Evolutionary conservation across 2,797 vertebrate genomes (phyloP).

Genomic region (Lates japonicus): DNA sequence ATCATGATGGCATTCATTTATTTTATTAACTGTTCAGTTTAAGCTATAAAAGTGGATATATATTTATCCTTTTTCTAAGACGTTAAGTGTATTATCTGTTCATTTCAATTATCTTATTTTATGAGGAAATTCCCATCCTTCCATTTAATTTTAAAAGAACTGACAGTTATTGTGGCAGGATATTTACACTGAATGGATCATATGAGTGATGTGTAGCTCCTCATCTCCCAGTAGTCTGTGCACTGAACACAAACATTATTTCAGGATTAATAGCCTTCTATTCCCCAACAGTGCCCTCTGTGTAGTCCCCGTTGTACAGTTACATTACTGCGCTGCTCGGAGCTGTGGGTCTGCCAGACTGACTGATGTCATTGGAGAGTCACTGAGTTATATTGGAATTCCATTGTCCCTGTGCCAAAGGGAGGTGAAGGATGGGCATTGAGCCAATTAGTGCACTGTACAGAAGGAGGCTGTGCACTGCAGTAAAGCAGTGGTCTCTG

Average conservation of each 20-base stretch:
- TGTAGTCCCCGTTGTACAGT: conserved; percentile 35
- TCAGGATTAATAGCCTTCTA: conserved; percentile 41
- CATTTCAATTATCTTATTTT: neutral
- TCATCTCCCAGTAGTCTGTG: neutral
- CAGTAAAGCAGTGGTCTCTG: conserved; percentile 31
- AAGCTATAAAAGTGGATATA: neutral
- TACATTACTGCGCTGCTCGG: conserved; percentile 25
- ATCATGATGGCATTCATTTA: neutral
- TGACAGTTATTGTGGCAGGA: neutral
- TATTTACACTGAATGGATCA: conserved; percentile 28
- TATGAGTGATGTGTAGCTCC: conserved; percentile 10
- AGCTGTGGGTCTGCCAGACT: conserved; percentile 47
- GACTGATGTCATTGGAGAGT: conserved; percentile 63
- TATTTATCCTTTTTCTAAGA: neutral
- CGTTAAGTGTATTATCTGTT: neutral
- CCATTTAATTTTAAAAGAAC: neutral
- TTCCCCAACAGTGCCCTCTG: conserved; percentile 40
- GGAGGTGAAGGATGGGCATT: conserved; percentile 30
- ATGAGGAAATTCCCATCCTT: conserved; percentile 8
- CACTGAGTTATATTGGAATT: conserved; percentile 65
- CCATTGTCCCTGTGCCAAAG: conserved; percentile 67
- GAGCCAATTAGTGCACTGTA: conserved; percentile 34
- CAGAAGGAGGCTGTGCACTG: conserved; percentile 37
- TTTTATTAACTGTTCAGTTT: neutral
- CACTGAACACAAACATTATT: conserved; percentile 46